Conservation (phyloP, 2,888 invertebrate genomes). For the Eupithecia subfuscata region DNA sequence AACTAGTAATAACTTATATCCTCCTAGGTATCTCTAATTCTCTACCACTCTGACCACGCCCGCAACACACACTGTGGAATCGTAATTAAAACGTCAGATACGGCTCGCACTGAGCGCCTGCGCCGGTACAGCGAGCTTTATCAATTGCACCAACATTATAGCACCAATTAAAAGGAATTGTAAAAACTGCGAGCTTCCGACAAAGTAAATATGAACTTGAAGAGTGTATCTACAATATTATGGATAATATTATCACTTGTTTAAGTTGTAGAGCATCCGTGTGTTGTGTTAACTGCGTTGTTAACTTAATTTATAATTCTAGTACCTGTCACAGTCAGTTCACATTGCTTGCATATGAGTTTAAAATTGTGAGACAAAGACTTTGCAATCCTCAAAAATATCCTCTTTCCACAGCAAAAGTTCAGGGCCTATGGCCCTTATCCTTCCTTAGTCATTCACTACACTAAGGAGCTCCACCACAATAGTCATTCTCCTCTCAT, state of each 20-base stretch:
- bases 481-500: no score
- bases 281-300: not conserved
- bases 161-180: slow-evolving; percentile 9
- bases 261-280: not conserved
- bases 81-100: slow-evolving; percentile 81
- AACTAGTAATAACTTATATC: no score
- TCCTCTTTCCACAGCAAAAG: no score
- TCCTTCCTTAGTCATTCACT: no score
- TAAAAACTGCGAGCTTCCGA: slow-evolving; percentile 1
- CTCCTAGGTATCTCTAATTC: not conserved
- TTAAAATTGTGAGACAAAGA: no score
- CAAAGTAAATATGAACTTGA: not conserved
- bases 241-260: not conserved
- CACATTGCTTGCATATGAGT: no score
- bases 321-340: no score
- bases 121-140: slow-evolving; percentile 54
- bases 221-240: not conserved
- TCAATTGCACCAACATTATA: slow-evolving; percentile 23
- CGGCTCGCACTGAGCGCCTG: slow-evolving; percentile 58
- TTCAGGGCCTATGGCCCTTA: no score
- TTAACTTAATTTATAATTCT: not conserved
- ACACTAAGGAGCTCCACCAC: no score
- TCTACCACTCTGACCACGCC: slow-evolving; percentile 45
- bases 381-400: no score
- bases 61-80: slow-evolving; percentile 61